Evolutionary conservation across 1,140 invertebrate genomes (phyloP), one percentile per base, ranked within the genome.

Genomic region (Trichonephila clavata): DNA sequence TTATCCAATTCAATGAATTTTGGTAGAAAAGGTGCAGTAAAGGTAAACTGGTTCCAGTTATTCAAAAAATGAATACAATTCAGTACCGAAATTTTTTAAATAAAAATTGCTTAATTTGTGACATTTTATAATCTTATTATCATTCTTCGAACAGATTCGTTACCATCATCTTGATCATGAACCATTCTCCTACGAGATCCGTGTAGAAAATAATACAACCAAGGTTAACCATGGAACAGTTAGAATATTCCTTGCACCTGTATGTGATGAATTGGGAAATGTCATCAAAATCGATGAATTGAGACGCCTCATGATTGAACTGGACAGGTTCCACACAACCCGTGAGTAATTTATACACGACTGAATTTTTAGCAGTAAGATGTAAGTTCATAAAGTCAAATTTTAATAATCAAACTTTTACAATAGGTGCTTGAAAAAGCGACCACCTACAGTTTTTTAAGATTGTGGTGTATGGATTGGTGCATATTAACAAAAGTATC

Each of bases 141-240:
- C 59, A 43, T 63, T 87, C 50, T 63, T 84, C 24, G 18, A 13
- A 81, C 60, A 97, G 80, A 97, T 97, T 0, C 96, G 96, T 7
- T 97, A 98, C 95, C 97, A 97, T 1, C 98, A 98, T 95, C 95
- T 98, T 84, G 97, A 98, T 95, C 97, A 98, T 92, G 95, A 96
- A 10, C 96, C 97, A 21, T 98, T 97, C 95, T 96, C 95, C 1
- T 97, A 97, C 94, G 96, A 95, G 6, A 96, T 96, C 24, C 27
- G 92, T 68, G 94, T 95, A 4, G 43, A 96, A 43, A 94, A 94
- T 39, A 27, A 86, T 2, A 71, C 91, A n/a, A 77, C 50, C 43
- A 87, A 59, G 93, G 96, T 96, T 94, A 95, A 61, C 8, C 93
- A 90, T 83, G 93, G 86, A 59, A 94, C 93, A 3, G 39, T 90